These are phyloP conservation scores for Sphaeridia pumilis DNA, from an alignment of 2,888 invertebrate species.

Conservation along the genomic window DNA sequence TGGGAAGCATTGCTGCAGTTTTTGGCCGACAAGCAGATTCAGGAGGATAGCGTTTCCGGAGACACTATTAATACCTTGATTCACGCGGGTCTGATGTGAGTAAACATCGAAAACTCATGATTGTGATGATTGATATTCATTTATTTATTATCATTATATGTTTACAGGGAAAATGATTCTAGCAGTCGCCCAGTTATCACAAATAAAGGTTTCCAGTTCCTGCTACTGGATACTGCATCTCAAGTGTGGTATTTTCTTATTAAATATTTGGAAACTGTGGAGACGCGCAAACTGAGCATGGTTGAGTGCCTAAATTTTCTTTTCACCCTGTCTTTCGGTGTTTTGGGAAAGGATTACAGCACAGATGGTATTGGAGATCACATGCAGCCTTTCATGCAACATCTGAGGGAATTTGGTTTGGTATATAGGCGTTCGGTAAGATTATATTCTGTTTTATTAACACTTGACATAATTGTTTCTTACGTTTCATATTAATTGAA, in stretches of 20 bases:
- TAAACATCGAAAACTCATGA: too few species aligned
- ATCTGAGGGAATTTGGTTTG: slow-evolving; percentile 90
- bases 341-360: slow-evolving; percentile 89
- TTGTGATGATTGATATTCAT: too few species aligned
- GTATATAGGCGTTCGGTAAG: slow-evolving; percentile 87
- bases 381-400: slow-evolving; percentile 80
- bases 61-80: slow-evolving; percentile 88
- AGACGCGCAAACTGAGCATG: slow-evolving; percentile 69
- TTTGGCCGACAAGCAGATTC: slow-evolving; percentile 60
- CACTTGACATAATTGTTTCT: too few species aligned
- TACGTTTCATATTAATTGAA: background rate
- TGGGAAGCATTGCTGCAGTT: slow-evolving; percentile 97
- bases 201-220: slow-evolving; percentile 90
- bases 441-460: too few species aligned
- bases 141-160: too few species aligned
- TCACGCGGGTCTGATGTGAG: slow-evolving; percentile 86
- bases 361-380: slow-evolving; percentile 85
- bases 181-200: slow-evolving; percentile 80
- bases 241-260: slow-evolving; percentile 97
- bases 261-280: slow-evolving; percentile 86
- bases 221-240: slow-evolving; percentile 80
- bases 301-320: slow-evolving; percentile 88
- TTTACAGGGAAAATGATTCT: slow-evolving; percentile 50
- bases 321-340: slow-evolving; percentile 89
- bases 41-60: slow-evolving; percentile 77